phyloP scores from a whole-genome alignment of 2,113 vertebrate species.

The Atrichornis clamosus region DNA sequence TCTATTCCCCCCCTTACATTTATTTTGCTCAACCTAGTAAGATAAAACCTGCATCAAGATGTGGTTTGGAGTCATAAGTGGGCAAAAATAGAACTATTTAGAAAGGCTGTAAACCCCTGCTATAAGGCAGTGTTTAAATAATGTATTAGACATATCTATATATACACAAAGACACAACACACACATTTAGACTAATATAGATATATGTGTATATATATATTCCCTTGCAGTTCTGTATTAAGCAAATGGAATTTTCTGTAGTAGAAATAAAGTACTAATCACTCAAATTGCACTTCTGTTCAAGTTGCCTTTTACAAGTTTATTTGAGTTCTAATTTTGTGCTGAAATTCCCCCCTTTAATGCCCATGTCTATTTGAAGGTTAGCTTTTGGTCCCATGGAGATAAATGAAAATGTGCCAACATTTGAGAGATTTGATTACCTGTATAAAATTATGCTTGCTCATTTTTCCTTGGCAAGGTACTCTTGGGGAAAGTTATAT shows the following conservation, averaged over 20 bases:
- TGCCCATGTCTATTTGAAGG: slow-evolving; percentile 76
- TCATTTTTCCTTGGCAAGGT: slow-evolving; percentile 65
- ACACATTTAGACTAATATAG: neutral
- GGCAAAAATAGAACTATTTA: neutral
- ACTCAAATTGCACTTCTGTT: slow-evolving; percentile 66
- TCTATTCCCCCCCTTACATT: neutral
- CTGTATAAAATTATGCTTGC: slow-evolving; percentile 74
- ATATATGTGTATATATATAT: neutral
- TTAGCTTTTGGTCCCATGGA: slow-evolving; percentile 71
- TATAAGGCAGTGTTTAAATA: slow-evolving; percentile 1
- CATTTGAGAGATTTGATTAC: slow-evolving; percentile 82
- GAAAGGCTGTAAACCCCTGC: neutral
- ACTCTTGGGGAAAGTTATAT: slow-evolving; percentile 73
- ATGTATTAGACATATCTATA: neutral
- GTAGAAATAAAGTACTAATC: slow-evolving; percentile 57
- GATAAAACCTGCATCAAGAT: neutral
- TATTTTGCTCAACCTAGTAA: neutral
- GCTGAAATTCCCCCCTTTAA: slow-evolving; percentile 72
- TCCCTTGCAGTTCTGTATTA: neutral
- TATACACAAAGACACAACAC: neutral
- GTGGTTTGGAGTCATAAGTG: neutral
- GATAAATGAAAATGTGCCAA: slow-evolving; percentile 82
- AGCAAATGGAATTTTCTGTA: slow-evolving; percentile 36
- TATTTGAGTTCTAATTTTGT: slow-evolving; percentile 79
- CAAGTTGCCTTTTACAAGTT: slow-evolving; percentile 74